phyloP scores from a whole-genome alignment of 1,140 invertebrate genomes.

The Procambarus virginalis region DNA sequence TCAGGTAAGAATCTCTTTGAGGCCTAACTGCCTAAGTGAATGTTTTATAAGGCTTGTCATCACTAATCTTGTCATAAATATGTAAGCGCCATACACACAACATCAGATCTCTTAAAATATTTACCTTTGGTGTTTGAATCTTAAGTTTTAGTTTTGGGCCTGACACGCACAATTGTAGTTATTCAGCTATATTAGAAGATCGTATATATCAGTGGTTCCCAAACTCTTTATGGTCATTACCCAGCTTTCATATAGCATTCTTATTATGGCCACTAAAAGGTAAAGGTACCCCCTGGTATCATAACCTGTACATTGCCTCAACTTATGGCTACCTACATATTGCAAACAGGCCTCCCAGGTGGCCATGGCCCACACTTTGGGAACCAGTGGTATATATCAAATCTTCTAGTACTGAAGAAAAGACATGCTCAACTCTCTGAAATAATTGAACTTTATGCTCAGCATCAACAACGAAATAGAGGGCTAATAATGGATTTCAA shows the following conservation, averaged over 20 bases:
- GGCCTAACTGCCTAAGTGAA: not conserved
- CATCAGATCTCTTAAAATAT: conserved; percentile 67
- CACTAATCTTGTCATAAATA: conserved; percentile 57
- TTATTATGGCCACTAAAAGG: too few species aligned
- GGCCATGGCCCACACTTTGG: too few species aligned
- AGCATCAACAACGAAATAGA: not conserved
- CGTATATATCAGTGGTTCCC: not conserved
- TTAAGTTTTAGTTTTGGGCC: conserved; percentile 34
- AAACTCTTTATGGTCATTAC: too few species aligned
- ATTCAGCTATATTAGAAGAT: not conserved
- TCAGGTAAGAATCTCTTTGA: not conserved
- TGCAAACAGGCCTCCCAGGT: too few species aligned
- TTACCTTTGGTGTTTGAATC: conserved; percentile 67
- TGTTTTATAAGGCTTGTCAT: not conserved
- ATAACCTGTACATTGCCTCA: too few species aligned
- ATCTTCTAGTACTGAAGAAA: not conserved
- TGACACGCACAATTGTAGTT: not conserved
- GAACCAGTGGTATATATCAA: not conserved
- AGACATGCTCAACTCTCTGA: not conserved
- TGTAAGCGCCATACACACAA: conserved; percentile 55
- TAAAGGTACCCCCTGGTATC: too few species aligned
- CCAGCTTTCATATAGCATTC: too few species aligned
- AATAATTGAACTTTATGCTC: conserved; percentile 22
- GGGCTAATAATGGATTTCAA: conserved; percentile 13
- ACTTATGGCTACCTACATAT: too few species aligned